Percentiles rank a stretch among this genome's conserved stretches.
These are phyloP conservation scores for Callopanchax toddi DNA, from an alignment of 2,113 vertebrate genomes.

Conservation along the genomic window DNA sequence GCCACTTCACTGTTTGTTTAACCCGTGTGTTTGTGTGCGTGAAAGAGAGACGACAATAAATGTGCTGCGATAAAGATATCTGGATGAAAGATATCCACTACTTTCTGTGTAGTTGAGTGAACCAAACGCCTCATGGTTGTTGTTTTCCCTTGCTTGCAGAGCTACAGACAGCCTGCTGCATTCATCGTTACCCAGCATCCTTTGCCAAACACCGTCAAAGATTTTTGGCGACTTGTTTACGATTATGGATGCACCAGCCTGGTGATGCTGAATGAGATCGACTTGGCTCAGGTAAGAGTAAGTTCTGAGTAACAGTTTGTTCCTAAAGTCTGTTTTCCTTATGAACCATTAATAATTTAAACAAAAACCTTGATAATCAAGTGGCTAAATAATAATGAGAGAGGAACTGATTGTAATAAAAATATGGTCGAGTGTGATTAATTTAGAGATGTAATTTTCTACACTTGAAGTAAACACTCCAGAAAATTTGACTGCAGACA, in stretches of 20 bases:
- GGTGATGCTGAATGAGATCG: conserved; percentile 98
- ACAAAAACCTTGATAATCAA: too few species aligned
- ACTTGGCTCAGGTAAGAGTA: conserved; percentile 95
- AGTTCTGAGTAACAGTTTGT: too few species aligned
- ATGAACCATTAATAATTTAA: too few species aligned
- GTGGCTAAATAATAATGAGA: too few species aligned
- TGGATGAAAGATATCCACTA: not conserved
- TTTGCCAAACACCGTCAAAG: conserved; percentile 97
- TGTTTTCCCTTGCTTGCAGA: conserved; percentile 77
- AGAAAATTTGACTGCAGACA: too few species aligned
- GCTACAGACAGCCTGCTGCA: conserved; percentile 97
- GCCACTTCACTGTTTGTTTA: conserved; percentile 15
- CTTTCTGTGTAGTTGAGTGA: not conserved
- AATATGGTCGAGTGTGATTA: too few species aligned
- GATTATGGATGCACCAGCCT: conserved; percentile 98
- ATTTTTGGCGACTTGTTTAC: conserved; percentile 99
- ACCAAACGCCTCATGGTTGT: not conserved
- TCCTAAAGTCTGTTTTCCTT: too few species aligned
- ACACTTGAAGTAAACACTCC: too few species aligned
- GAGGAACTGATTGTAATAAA: too few species aligned
- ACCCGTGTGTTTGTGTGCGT: conserved; percentile 12
- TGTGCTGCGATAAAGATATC: not conserved
- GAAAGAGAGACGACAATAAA: conserved; percentile 2
- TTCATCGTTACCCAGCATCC: conserved; percentile 99
- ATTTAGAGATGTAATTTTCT: too few species aligned